Percentiles rank a stretch among this genome's conserved stretches.
Conservation (phyloP, 2,888 invertebrate genomes). For the Drosophila borealis region DNA sequence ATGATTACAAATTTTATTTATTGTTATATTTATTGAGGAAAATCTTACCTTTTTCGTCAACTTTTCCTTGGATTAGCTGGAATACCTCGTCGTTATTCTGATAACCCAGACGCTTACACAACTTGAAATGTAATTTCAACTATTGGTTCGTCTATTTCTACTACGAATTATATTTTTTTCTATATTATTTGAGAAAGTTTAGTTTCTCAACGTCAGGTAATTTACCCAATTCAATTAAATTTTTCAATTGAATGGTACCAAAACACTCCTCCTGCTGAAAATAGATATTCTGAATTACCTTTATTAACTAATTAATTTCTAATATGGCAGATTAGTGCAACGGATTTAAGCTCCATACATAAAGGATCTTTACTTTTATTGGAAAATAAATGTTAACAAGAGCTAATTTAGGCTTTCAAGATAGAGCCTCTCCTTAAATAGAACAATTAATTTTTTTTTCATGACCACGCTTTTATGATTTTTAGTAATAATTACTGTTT, state of each 20-base stretch:
- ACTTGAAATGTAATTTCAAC: constrained; percentile 89
- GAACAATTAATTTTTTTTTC: constrained; percentile 89
- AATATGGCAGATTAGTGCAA: constrained; percentile 88
- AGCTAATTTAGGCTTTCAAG: constrained; percentile 87
- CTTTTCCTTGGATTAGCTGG: constrained; percentile 90
- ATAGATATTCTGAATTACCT: constrained; percentile 87
- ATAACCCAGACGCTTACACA: constrained; percentile 89
- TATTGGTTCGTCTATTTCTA: constrained; percentile 88
- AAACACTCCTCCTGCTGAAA: constrained; percentile 87
- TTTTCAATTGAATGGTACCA: constrained; percentile 88
- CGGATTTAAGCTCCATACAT: constrained; percentile 89
- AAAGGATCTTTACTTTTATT: too few relatives aligned
- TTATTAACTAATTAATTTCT: constrained; percentile 87
- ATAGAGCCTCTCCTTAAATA: constrained; percentile 88
- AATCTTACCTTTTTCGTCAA: constrained; percentile 93
- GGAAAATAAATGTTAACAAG: constrained; percentile 87
- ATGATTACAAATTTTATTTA: constrained; percentile 89
- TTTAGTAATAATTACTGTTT: constrained; percentile 87
- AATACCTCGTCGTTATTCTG: constrained; percentile 91
- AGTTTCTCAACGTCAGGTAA: constrained; percentile 86
- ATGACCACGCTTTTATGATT: constrained; percentile 88
- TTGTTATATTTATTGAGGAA: constrained; percentile 90
- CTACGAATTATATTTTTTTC: constrained; percentile 87
- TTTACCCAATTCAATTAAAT: constrained; percentile 86
- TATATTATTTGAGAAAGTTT: constrained; percentile 88